Evolutionary conservation across 2,113 vertebrate species (phyloP).

Genomic region (Tricholaema leucomelas): DNA sequence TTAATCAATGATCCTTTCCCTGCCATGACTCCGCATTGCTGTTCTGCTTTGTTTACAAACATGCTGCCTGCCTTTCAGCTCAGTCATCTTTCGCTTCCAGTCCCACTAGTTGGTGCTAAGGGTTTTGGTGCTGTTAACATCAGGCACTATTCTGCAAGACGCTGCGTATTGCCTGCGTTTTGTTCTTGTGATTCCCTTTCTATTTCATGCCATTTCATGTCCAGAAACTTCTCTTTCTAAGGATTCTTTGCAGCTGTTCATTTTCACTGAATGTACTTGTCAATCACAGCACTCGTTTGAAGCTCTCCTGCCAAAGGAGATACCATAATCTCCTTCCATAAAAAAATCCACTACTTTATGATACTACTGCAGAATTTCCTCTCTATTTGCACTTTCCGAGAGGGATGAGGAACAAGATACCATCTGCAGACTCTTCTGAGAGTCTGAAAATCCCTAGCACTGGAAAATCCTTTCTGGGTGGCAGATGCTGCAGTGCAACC

Average conservation of each 20-base stretch:
- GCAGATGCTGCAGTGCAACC: not conserved
- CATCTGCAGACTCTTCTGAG: not conserved
- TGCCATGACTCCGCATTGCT: not conserved
- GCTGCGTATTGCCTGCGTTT: not conserved
- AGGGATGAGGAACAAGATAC: not conserved
- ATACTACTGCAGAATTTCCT: not conserved
- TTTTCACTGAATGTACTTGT: not conserved
- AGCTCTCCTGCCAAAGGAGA: not conserved
- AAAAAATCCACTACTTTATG: not conserved
- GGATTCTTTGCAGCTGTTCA: not conserved
- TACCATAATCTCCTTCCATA: not conserved
- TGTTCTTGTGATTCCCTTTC: not conserved
- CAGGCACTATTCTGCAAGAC: not conserved
- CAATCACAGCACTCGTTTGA: rapidly evolving
- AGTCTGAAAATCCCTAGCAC: not conserved
- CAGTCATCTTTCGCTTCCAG: not conserved
- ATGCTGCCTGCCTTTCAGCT: not conserved
- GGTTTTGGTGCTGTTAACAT: not conserved
- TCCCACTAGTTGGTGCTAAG: rapidly evolving
- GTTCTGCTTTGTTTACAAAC: not conserved
- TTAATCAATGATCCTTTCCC: not conserved
- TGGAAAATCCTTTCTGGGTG: not conserved
- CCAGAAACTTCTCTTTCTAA: not conserved
- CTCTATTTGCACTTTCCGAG: not conserved
- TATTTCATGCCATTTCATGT: not conserved